Evolutionary conservation across 2,797 vertebrate genomes (phyloP).

Genomic region (Cichlasoma orientale): DNA sequence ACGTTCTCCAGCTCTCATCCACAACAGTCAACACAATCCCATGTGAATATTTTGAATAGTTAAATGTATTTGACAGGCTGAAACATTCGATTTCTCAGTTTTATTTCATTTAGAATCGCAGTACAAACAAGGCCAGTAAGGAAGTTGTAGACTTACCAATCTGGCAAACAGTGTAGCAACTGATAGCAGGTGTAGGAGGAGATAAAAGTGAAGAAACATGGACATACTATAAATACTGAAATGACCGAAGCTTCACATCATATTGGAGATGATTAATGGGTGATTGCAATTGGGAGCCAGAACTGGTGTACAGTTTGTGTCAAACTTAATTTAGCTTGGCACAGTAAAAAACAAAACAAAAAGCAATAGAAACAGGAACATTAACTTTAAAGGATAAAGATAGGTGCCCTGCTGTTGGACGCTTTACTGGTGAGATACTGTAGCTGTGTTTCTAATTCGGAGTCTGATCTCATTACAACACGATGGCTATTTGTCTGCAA

Average conservation of each 20-base stretch:
- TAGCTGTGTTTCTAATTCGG: neutral
- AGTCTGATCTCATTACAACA: constrained; percentile 10
- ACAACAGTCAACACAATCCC: constrained; percentile 46
- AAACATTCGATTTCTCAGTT: neutral
- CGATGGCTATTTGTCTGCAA: constrained; percentile 1
- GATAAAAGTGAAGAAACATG: neutral
- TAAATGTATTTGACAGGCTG: neutral
- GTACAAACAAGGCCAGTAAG: neutral
- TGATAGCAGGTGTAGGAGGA: neutral
- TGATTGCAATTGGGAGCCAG: constrained; percentile 17
- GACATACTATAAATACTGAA: neutral
- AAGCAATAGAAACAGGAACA: constrained; percentile 24
- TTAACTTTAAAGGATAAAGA: constrained; percentile 28
- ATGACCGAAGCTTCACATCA: neutral
- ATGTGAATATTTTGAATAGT: constrained; percentile 18
- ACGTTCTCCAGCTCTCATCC: constrained; percentile 56
- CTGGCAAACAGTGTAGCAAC: neutral
- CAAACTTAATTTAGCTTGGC: constrained; percentile 41
- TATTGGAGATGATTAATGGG: constrained; percentile 8
- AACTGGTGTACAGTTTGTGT: constrained; percentile 47
- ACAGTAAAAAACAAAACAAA: constrained; percentile 37
- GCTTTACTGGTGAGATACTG: neutral
- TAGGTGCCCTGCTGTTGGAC: constrained; percentile 11
- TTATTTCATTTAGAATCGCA: constrained; percentile 8
- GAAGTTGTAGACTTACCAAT: neutral